These are phyloP conservation scores for Bettongia penicillata DNA, from an alignment of 2,113 vertebrate genomes.

Conservation along the genomic window DNA sequence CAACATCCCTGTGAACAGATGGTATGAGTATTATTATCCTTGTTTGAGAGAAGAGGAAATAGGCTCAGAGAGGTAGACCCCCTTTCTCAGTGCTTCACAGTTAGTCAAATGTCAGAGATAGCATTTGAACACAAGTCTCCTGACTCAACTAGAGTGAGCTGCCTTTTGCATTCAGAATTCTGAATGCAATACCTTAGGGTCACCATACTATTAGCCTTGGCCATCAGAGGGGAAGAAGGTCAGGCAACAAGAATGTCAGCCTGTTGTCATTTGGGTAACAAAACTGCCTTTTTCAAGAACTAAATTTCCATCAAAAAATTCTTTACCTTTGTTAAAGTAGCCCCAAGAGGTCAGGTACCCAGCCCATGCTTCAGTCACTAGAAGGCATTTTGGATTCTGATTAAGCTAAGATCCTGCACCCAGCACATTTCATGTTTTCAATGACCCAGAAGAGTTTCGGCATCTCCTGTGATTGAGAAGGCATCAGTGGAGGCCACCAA, in stretches of 20 bases:
- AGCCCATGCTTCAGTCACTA: conserved; percentile 9
- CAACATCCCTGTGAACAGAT: too few species aligned
- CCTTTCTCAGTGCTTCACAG: too few species aligned
- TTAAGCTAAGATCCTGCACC: fast-evolving
- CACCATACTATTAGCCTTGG: not conserved
- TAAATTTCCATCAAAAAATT: not conserved
- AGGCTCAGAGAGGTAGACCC: too few species aligned
- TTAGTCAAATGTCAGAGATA: too few species aligned
- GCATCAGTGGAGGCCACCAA: too few species aligned
- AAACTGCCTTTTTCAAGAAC: not conserved
- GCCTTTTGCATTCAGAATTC: not conserved
- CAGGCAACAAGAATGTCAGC: not conserved
- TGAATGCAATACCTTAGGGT: not conserved
- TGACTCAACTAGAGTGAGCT: too few species aligned
- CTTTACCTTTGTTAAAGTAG: not conserved
- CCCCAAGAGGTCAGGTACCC: not conserved
- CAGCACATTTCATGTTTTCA: not conserved
- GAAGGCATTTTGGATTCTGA: conserved; percentile 21
- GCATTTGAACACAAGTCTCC: too few species aligned
- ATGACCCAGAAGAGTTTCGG: not conserved
- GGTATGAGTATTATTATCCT: too few species aligned
- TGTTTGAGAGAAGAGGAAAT: too few species aligned
- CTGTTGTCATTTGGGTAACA: not conserved
- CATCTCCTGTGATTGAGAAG: not conserved
- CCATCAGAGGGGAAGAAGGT: not conserved